These are phyloP conservation scores for Timema podura DNA, from an alignment of 2,888 invertebrate genomes.

Conservation along the genomic window DNA sequence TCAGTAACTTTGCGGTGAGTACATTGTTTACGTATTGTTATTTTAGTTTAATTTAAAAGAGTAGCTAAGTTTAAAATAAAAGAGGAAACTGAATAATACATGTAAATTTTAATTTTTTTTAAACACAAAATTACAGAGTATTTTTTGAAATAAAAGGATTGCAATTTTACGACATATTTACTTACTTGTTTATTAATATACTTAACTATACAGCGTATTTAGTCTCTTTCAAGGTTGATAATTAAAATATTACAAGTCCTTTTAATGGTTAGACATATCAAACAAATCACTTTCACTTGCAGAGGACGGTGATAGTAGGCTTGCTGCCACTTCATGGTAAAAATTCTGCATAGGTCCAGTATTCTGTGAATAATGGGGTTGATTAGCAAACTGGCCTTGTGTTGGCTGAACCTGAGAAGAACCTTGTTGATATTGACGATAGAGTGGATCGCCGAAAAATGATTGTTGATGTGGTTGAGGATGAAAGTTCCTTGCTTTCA, in stretches of 20 bases:
- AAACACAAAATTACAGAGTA: neutral
- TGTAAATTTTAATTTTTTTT: neutral
- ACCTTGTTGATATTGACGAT: too few relatives aligned
- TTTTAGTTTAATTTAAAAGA: neutral
- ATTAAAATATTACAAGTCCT: too few relatives aligned
- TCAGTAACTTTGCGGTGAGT: constrained; percentile 13
- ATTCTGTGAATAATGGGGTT: too few relatives aligned
- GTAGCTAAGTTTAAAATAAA: neutral
- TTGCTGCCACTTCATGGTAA: neutral
- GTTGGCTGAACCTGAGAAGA: too few relatives aligned
- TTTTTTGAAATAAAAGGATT: neutral
- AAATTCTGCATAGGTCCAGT: neutral
- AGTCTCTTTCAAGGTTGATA: too few relatives aligned
- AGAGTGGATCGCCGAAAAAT: too few relatives aligned
- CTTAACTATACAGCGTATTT: too few relatives aligned
- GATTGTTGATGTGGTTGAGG: neutral
- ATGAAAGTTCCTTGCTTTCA: neutral
- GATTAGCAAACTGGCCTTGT: too few relatives aligned
- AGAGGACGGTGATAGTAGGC: neutral
- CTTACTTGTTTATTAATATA: neutral
- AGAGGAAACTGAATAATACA: neutral
- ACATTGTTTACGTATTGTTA: neutral
- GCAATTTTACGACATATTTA: neutral
- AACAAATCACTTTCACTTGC: neutral
- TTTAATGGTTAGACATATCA: neutral